These are phyloP conservation scores for Momotus momota DNA, from an alignment of 2,797 vertebrate species.

Conservation along the genomic window DNA sequence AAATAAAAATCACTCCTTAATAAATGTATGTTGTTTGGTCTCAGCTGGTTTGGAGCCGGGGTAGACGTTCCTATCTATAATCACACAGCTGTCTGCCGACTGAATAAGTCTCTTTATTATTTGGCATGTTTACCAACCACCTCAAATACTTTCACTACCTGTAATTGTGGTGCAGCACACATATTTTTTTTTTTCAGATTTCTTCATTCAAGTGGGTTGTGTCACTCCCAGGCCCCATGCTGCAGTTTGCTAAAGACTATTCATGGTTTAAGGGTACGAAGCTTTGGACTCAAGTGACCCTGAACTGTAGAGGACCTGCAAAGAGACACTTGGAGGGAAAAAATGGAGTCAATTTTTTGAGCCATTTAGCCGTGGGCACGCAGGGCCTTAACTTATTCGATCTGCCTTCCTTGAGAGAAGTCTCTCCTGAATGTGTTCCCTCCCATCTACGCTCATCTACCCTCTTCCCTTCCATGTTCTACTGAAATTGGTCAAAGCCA, in stretches of 20 bases:
- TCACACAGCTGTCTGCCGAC: conserved; percentile 54
- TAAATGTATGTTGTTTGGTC: conserved; percentile 11
- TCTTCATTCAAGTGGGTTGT: conserved; percentile 61
- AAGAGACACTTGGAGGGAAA: neutral
- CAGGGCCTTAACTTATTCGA: neutral
- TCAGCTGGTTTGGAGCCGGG: conserved; percentile 41
- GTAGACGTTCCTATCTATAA: conserved; percentile 65
- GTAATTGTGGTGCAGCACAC: conserved; percentile 51
- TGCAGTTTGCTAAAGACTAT: neutral
- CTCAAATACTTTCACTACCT: conserved; percentile 58
- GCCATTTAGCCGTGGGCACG: neutral
- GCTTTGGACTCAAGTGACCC: conserved; percentile 64
- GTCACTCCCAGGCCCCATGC: neutral
- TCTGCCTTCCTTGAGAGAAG: neutral
- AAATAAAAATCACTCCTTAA: neutral
- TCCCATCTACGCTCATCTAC: neutral
- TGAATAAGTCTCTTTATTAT: conserved; percentile 75
- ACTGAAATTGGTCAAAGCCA: neutral
- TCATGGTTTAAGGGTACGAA: neutral
- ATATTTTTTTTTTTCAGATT: conserved; percentile 20
- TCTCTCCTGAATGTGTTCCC: neutral
- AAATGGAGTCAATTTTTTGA: neutral
- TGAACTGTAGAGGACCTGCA: neutral
- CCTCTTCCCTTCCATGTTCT: neutral
- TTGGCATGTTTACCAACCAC: conserved; percentile 68